phyloP scores from a whole-genome alignment of 2,113 vertebrate genomes.

The Oreochromis spilurus region DNA sequence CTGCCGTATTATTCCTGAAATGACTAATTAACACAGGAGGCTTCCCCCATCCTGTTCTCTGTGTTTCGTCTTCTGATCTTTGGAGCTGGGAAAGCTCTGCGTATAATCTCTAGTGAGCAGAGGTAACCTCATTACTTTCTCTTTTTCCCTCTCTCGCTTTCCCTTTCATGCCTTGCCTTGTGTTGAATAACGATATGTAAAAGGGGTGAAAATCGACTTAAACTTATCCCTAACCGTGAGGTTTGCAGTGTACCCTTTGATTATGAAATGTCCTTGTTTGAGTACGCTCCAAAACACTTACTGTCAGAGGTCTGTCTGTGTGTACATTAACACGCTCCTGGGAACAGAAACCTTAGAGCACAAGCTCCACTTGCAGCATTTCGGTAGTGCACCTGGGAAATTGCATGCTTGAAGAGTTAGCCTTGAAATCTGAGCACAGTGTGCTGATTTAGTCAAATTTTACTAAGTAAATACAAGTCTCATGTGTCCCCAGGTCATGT shows the following conservation, averaged over 20 bases:
- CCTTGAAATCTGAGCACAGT: background rate
- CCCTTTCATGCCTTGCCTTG: constrained; percentile 8
- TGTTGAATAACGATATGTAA: constrained; percentile 50
- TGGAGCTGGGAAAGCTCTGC: constrained; percentile 39
- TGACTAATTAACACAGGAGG: constrained; percentile 50
- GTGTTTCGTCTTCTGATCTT: constrained; percentile 50
- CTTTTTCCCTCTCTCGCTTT: background rate
- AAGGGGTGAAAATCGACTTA: background rate
- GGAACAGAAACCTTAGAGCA: background rate
- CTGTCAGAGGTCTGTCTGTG: background rate
- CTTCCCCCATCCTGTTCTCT: constrained; percentile 39
- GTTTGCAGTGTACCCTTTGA: background rate
- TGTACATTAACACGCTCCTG: background rate
- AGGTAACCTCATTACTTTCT: constrained; percentile 48
- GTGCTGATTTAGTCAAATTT: background rate
- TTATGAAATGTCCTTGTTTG: background rate
- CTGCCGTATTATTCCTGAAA: constrained; percentile 6
- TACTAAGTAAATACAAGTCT: background rate
- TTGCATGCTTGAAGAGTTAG: background rate
- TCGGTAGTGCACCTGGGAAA: background rate
- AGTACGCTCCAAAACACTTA: background rate
- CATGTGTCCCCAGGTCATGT: background rate
- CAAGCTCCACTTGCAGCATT: background rate
- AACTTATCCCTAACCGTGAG: background rate
- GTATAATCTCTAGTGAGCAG: constrained; percentile 49